phyloP scores from a whole-genome alignment of 1,140 invertebrate species.

The Drosophila insularis region DNA sequence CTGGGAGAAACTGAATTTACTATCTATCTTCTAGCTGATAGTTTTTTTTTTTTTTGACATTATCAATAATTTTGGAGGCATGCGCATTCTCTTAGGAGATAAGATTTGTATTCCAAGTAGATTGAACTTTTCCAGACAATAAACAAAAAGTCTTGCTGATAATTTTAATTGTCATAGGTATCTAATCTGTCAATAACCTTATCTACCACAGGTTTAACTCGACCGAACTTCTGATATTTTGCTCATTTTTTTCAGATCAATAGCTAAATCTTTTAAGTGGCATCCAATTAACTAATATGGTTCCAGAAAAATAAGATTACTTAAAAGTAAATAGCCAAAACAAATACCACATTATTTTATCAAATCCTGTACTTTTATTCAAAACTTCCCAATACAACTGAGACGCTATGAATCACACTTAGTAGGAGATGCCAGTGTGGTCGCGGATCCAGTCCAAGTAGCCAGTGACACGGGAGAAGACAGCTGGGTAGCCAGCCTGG shows the following conservation, averaged over 20 bases:
- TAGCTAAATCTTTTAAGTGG: background rate
- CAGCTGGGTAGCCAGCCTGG: constrained; percentile 82
- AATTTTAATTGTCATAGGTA: background rate
- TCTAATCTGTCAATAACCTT: background rate
- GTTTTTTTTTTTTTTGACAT: background rate
- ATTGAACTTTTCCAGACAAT: background rate
- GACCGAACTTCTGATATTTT: background rate
- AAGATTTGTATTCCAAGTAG: background rate
- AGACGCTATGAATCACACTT: background rate
- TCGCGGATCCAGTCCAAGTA: constrained; percentile 84
- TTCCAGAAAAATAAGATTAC: background rate
- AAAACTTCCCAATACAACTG: constrained; percentile 1
- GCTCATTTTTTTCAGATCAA: background rate
- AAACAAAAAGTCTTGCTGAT: background rate
- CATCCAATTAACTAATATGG: no score
- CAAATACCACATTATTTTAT: background rate
- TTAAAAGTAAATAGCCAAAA: background rate
- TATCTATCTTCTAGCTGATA: background rate
- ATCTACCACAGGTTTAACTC: background rate
- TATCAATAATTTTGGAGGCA: background rate
- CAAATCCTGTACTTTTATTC: constrained; percentile 17
- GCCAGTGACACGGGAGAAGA: constrained; percentile 83
- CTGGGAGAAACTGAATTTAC: background rate
- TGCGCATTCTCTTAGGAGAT: background rate
- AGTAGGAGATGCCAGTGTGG: constrained; percentile 56